Conservation (phyloP, 2,113 vertebrate genomes). For the Tychaedon coryphoeus region DNA sequence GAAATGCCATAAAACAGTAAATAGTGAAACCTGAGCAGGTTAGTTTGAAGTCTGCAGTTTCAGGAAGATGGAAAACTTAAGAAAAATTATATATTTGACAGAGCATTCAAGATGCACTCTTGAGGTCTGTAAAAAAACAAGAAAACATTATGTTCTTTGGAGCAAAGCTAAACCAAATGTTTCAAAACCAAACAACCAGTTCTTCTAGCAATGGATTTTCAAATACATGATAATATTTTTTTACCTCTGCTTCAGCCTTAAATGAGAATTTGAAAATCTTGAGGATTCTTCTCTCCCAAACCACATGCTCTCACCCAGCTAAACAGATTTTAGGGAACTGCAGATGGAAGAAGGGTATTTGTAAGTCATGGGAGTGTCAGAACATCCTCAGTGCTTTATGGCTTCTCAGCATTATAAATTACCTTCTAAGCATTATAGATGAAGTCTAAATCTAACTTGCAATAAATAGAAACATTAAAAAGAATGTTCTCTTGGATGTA, state of each 20-base stretch:
- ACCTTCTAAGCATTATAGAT: background rate
- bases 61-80: background rate
- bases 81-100: background rate
- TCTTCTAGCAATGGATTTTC: background rate
- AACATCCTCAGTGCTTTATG: background rate
- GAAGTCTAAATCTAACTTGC: background rate
- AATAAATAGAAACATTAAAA: background rate
- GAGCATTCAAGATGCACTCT: background rate
- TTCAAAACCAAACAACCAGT: background rate
- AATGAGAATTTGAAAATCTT: background rate
- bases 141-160: background rate
- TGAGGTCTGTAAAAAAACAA: background rate
- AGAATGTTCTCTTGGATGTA: background rate
- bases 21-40: background rate
- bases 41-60: background rate
- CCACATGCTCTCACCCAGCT: background rate
- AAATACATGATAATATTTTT: background rate
- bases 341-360: background rate
- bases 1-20: background rate
- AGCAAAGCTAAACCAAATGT: background rate
- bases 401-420: background rate
- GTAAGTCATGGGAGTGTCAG: background rate
- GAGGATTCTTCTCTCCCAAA: background rate
- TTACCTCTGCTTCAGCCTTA: background rate
- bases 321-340: background rate